A percentile compares a stretch with the other conserved stretches of the same genome.
Evolutionary conservation across 2,113 vertebrate species (phyloP).

Genomic region (Paramormyrops kingsleyae): DNA sequence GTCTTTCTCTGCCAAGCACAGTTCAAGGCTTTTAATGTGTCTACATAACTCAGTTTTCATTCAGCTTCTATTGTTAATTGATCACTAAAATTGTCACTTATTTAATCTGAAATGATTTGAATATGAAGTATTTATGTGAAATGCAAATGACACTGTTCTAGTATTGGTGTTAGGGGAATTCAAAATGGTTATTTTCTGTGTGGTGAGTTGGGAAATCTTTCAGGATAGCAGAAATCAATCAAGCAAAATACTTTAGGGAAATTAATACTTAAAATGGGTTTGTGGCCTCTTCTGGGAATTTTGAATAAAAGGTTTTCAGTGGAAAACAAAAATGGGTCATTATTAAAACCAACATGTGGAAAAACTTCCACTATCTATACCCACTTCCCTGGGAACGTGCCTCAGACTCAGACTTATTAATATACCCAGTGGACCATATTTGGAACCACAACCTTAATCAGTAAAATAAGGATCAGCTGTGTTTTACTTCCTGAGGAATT

Average conservation of each 20-base stretch:
- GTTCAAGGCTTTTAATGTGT: background rate
- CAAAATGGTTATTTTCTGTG: background rate
- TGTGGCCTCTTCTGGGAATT: background rate
- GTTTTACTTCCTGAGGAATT: background rate
- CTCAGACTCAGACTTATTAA: background rate
- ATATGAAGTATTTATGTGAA: background rate
- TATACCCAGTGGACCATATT: background rate
- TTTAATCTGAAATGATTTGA: background rate
- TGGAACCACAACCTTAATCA: background rate
- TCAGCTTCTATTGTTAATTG: background rate
- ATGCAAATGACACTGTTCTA: background rate
- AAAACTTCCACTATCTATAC: background rate
- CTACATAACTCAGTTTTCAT: background rate
- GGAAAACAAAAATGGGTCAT: conserved; percentile 1
- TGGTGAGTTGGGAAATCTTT: background rate
- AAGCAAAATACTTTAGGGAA: background rate
- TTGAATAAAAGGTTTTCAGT: background rate
- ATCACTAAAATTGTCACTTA: background rate
- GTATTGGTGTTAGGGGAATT: background rate
- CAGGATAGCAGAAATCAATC: background rate
- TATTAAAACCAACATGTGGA: background rate
- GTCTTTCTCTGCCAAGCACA: background rate
- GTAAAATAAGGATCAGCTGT: background rate
- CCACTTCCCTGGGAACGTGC: background rate
- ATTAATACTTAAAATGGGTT: background rate